Conservation (phyloP, 2,888 invertebrate species). For the Cryptocephalus moraei region DNA sequence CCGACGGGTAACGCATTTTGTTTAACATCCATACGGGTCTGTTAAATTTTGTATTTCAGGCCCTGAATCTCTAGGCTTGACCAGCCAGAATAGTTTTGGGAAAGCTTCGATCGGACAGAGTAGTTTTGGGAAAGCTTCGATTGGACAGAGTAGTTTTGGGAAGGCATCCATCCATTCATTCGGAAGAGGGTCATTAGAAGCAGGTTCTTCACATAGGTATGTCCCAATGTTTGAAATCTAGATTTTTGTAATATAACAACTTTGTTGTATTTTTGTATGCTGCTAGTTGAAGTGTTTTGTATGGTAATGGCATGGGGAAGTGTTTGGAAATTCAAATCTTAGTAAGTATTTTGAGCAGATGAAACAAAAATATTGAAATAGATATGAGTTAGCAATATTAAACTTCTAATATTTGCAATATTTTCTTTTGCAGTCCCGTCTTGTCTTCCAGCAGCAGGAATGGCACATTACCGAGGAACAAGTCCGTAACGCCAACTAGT, state of each 20-base stretch:
- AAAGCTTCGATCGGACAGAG: conserved; percentile 37
- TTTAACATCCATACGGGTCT: neutral
- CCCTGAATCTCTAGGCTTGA: conserved; percentile 32
- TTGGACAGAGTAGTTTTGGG: conserved; percentile 35
- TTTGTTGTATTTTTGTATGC: no score
- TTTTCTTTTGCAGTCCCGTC: conserved; percentile 35
- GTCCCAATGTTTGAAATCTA: no score
- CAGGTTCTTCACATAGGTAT: neutral
- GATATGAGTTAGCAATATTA: no score
- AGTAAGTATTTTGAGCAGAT: no score
- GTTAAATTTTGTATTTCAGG: conserved; percentile 15
- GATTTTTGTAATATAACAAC: no score
- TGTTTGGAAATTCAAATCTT: no score
- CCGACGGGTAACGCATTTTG: conserved; percentile 13
- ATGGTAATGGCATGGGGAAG: conserved; percentile 41
- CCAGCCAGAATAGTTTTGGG: conserved; percentile 35
- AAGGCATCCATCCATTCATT: conserved; percentile 35
- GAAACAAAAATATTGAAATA: no score
- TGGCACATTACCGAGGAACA: conserved; percentile 32
- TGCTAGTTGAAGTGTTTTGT: no score
- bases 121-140: conserved; percentile 39
- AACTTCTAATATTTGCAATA: neutral
- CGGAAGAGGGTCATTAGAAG: conserved; percentile 25
- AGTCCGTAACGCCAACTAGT: conserved; percentile 18
- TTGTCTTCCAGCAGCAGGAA: conserved; percentile 36